phyloP scores from a whole-genome alignment of 1,140 invertebrate genomes.

The Globodera ellingtonae region DNA sequence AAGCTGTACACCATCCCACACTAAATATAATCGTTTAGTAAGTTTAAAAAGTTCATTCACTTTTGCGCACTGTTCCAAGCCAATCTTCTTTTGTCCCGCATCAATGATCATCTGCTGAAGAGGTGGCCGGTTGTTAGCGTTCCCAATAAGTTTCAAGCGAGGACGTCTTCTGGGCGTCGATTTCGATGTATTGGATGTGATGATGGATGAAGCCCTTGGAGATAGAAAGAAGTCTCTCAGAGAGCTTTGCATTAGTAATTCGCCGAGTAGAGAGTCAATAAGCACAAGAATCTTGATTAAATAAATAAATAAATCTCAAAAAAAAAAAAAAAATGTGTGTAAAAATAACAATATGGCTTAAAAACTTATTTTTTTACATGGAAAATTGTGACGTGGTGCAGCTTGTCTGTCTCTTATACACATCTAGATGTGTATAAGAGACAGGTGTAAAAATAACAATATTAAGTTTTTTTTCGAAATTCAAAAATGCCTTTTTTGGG shows the following conservation, averaged over 20 bases:
- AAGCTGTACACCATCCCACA: constrained; percentile 53
- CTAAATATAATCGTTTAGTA: constrained; percentile 33
- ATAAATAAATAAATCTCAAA: no score
- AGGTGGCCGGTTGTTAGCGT: not conserved
- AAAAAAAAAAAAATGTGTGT: no score
- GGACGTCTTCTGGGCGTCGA: constrained; percentile 24
- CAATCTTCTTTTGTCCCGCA: constrained; percentile 49
- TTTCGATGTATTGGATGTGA: constrained; percentile 16
- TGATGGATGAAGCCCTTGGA: constrained; percentile 25
- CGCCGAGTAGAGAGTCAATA: no score
- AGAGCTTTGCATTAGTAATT: constrained; percentile 18
- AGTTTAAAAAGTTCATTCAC: constrained; percentile 28
- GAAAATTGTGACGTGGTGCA: no score
- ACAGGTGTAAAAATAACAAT: no score
- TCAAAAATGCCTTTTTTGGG: no score
- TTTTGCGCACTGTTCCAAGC: constrained; percentile 41
- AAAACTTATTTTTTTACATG: no score
- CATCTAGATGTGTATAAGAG: no score
- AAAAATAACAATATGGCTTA: no score
- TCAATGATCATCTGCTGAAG: constrained; percentile 45
- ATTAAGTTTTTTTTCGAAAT: no score
- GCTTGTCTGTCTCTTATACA: no score
- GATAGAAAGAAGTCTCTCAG: constrained; percentile 26
- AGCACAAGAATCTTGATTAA: no score
- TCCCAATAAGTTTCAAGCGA: constrained; percentile 23